Conservation (phyloP, 2,113 vertebrate species). For the Macquaria australasica region DNA sequence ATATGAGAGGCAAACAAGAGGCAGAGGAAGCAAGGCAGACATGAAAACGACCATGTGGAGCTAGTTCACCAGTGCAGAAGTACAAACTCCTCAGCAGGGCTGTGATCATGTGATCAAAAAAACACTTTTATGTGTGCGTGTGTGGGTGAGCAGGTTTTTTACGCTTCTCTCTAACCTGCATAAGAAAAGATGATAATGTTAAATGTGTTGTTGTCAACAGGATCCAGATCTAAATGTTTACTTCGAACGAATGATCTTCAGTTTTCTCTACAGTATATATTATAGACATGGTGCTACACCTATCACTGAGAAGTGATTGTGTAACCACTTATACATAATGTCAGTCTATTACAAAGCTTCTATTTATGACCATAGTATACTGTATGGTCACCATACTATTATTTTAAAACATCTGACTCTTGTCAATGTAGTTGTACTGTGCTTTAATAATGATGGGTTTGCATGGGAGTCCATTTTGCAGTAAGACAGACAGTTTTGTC, state of each 20-base stretch:
- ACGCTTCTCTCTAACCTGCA: background rate
- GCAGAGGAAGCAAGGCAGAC: constrained; percentile 40
- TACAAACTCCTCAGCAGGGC: constrained; percentile 11
- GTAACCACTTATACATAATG: background rate
- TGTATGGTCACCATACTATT: background rate
- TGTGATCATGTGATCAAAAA: background rate
- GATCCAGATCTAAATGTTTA: constrained; percentile 9
- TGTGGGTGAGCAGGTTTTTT: background rate
- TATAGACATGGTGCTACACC: background rate
- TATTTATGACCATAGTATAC: background rate
- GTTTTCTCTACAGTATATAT: background rate
- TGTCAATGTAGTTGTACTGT: background rate
- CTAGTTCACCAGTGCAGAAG: constrained; percentile 17
- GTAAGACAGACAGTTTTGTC: background rate
- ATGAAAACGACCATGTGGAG: constrained; percentile 45
- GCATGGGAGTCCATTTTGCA: background rate
- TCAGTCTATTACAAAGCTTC: background rate
- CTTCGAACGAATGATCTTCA: background rate
- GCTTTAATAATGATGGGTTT: background rate
- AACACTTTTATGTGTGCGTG: background rate
- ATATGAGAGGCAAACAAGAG: constrained; percentile 40
- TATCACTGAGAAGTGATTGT: constrained; percentile 10
- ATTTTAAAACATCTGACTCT: background rate
- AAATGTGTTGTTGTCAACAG: background rate
- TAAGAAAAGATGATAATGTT: background rate